Base-by-base conservation (phyloP, 2,113 vertebrate species). In the Urocitellus parryii region DNA sequence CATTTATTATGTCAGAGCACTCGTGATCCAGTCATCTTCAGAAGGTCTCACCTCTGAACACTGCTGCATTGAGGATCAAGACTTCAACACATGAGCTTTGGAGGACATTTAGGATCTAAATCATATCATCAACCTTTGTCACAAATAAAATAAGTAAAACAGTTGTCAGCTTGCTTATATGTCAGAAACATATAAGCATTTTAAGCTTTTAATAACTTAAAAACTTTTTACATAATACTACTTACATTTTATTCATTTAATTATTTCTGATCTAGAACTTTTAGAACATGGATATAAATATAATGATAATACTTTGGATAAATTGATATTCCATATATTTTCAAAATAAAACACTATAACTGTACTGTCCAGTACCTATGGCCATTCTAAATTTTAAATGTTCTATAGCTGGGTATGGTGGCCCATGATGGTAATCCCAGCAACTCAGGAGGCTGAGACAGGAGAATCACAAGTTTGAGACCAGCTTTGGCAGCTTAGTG, bases 221-320 rank as follows among this genome's bases (percentile, higher is more conserved):
- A 85, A 32, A 0, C 88, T 95, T 93, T 91, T n/a, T 90, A 27
- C 13, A 61, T 34, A 70, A 8, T 67, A 58, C 39, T 92, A 39
- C 11, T 91, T 89, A 85, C 78, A 87, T 88, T 93, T 86, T 73
- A 92, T 78, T 72, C 48, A 58, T 65, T 65, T 76, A 61, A 70
- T 56, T 79, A 63, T 32, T 95, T 92, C 87, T 95, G 8, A 68
- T n/a, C 37, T 90, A 32, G 24, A 48, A 48, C 61, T 70, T 86
- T 68, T 27, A 74, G 79, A 83, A 76, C 37, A 39, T 68, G 27
- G n/a, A 25, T 42, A 1, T 56, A 72, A 74, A 34, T 79, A 34
- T 27, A 27, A 74, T 94, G 78, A 56, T 91, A 88, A 63, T 91
- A 70, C n/a, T 93, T 95, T 88, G 58, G 34, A 85, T 56, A 63